Percentiles rank a stretch among this genome's conserved stretches.
These are phyloP conservation scores for Furcula furcula DNA, from an alignment of 2,888 invertebrate genomes.

Conservation along the genomic window DNA sequence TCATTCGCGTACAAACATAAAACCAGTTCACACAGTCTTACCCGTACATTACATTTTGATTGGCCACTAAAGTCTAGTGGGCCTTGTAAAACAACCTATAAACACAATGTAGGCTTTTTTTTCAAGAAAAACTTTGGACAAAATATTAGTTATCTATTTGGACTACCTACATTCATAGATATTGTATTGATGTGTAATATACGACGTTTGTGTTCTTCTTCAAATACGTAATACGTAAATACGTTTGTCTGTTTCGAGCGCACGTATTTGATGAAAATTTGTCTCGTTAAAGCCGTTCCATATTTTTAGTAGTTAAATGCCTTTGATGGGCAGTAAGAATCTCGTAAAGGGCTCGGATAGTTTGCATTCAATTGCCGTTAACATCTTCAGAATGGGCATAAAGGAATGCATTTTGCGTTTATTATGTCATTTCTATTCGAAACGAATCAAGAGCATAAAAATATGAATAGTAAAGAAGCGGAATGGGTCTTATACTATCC, in stretches of 20 bases:
- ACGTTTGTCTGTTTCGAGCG: too few relatives aligned
- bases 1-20: background rate
- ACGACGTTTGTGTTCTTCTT: too few relatives aligned
- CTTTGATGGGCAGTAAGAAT: background rate
- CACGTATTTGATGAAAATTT: too few relatives aligned
- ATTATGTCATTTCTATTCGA: constrained; percentile 9
- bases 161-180: too few relatives aligned
- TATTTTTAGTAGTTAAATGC: too few relatives aligned
- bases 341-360: background rate
- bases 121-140: too few relatives aligned
- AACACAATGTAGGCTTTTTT: background rate
- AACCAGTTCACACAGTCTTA: constrained; percentile 1
- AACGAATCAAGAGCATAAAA: background rate
- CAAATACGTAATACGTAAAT: too few relatives aligned
- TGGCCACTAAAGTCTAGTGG: background rate
- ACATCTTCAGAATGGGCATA: constrained; percentile 4
- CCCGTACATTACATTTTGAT: background rate
- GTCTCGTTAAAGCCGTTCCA: too few relatives aligned
- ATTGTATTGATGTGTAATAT: too few relatives aligned
- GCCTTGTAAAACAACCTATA: constrained; percentile 1
- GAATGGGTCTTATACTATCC: background rate
- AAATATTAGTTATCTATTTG: too few relatives aligned
- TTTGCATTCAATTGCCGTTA: constrained; percentile 4
- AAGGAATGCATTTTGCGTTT: constrained; percentile 12
- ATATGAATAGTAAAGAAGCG: background rate